phyloP scores from a whole-genome alignment of 2,113 vertebrate species.

The Aphelocoma coerulescens region DNA sequence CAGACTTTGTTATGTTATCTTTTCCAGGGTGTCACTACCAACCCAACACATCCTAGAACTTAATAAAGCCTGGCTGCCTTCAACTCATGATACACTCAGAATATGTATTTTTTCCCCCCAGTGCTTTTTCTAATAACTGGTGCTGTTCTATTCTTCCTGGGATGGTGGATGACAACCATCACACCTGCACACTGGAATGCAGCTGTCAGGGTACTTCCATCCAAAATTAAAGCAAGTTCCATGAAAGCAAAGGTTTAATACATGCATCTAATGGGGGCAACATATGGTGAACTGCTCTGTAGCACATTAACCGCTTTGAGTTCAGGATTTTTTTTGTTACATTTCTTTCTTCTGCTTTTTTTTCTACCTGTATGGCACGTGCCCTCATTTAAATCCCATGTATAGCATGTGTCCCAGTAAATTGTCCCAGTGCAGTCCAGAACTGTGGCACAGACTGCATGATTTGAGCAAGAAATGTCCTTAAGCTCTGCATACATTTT shows the following conservation, averaged over 20 bases:
- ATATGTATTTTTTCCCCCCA: rapidly evolving
- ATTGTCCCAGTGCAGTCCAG: background rate
- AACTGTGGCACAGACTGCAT: background rate
- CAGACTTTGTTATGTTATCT: background rate
- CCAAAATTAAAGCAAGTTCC: background rate
- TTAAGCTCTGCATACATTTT: background rate
- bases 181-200: background rate
- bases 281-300: background rate
- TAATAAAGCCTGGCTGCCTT: background rate
- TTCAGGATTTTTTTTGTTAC: background rate
- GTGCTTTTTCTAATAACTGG: background rate
- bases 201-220: background rate
- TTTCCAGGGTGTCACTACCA: background rate
- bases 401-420: background rate
- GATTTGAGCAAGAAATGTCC: background rate
- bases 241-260: background rate
- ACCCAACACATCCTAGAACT: background rate
- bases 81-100: background rate
- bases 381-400: background rate
- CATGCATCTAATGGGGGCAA: background rate
- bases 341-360: background rate
- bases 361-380: background rate
- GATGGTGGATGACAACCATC: background rate
- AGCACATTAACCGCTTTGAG: background rate
- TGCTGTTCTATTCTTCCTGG: background rate